phyloP scores from a whole-genome alignment of 2,113 vertebrate genomes.

The Typhlomys cinereus region DNA sequence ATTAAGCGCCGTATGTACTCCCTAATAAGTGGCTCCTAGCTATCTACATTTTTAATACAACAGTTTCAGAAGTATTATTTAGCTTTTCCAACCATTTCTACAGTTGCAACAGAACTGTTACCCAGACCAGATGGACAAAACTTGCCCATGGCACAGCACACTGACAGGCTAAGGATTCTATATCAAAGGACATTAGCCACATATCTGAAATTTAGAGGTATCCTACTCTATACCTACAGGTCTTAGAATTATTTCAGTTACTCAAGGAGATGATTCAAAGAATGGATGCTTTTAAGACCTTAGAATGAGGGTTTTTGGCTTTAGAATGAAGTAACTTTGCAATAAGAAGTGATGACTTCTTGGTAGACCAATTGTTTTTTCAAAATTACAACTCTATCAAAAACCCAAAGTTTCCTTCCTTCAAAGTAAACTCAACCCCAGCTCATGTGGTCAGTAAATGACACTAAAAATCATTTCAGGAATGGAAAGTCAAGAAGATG shows the following conservation, averaged over 20 bases:
- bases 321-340: background rate
- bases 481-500: background rate
- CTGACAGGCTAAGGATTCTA: background rate
- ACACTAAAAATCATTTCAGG: background rate
- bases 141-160: background rate
- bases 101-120: background rate
- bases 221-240: background rate
- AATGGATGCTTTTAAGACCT: background rate
- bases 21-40: background rate
- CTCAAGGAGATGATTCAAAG: background rate
- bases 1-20: too few relatives aligned
- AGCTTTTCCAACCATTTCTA: background rate
- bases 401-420: background rate
- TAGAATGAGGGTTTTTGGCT: background rate
- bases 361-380: background rate
- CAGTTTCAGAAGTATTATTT: background rate
- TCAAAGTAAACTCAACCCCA: background rate
- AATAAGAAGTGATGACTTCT: background rate
- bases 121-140: constrained; percentile 38
- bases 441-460: background rate
- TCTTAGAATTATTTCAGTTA: background rate
- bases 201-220: background rate
- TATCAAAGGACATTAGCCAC: background rate
- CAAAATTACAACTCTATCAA: background rate
- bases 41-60: background rate